Evolutionary conservation across 2,797 vertebrate species (phyloP).

Genomic region (Octomys mimax): DNA sequence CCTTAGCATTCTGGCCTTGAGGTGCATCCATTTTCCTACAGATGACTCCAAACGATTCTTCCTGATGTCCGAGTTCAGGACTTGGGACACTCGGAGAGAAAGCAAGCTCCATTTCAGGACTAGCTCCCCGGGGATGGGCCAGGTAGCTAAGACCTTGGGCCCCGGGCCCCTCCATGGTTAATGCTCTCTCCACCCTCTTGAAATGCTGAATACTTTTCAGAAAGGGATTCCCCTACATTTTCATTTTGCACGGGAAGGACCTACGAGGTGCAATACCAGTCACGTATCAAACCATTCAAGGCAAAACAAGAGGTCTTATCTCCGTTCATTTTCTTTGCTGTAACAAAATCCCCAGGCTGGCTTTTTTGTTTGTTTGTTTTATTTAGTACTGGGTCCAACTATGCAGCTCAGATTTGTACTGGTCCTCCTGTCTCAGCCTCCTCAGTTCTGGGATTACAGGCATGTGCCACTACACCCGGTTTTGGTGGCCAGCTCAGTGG

Average conservation of each 20-base stretch:
- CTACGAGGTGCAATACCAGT: neutral
- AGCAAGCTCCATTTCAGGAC: neutral
- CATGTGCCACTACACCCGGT: too few species aligned
- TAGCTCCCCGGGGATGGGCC: rapidly evolving
- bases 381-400: too few species aligned
- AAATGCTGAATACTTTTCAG: conserved; percentile 12
- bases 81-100: neutral
- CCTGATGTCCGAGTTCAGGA: neutral
- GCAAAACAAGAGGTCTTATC: neutral
- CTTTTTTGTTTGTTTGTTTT: neutral
- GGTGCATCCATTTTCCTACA: neutral
- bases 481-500: too few species aligned
- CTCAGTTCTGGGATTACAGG: too few species aligned
- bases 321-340: neutral
- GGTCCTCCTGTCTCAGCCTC: too few species aligned
- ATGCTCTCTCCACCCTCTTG: neutral
- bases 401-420: too few species aligned
- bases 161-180: neutral
- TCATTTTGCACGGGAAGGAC: neutral
- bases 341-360: neutral
- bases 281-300: neutral
- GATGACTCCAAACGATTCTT: neutral
- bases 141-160: neutral
- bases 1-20: neutral
- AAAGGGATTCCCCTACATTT: neutral